Base-by-base conservation (phyloP, 2,888 invertebrate species). In the Stenotaenia linearis region DNA sequence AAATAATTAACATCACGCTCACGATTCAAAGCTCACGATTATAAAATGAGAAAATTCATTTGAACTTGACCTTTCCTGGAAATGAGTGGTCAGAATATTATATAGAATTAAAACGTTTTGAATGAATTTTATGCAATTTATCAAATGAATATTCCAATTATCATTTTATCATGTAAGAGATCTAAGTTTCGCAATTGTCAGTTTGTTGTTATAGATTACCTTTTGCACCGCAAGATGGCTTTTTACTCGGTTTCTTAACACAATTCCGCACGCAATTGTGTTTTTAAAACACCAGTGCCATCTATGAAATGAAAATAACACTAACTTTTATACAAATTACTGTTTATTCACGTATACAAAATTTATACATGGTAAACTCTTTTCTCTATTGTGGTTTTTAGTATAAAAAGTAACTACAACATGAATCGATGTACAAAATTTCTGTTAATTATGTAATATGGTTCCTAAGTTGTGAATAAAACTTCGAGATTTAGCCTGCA, bases 401-500 rank as follows among this genome's bases (percentile, higher is more conserved):
- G n/a, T 69, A 69, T 69, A 69, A 69, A 69, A 69, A 18, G 9
- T 50, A n/a, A n/a, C n/a, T n/a, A n/a, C n/a, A n/a, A n/a, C n/a
- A n/a, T n/a, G n/a, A n/a, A n/a, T n/a, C n/a, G n/a, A n/a, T n/a
- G n/a, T n/a, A n/a, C n/a, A n/a, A n/a, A n/a, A n/a, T 18, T 18
- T 50, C 50, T 50, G 50, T 21, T 50, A 50, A 18, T 50, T 21
- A 5, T 69, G 23, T 9, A 25, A 10, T 15, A 25, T 69, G 23
- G 56, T 9, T 56, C n/a, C n/a, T 7, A 10, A 21, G 18, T 0
- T 12, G 10, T 7, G 6, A 7, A 21, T 56, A 28, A 28, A 69
- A 28, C 25, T 69, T 69, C n/a, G 69, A n/a, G 25, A 28, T 69
- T 69, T 69, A 69, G 10, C 69, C 69, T 69, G 25, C 25, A 69